Evolutionary conservation across 2,113 vertebrate species (phyloP).

Genomic region (Illadopsis cleaveri): DNA sequence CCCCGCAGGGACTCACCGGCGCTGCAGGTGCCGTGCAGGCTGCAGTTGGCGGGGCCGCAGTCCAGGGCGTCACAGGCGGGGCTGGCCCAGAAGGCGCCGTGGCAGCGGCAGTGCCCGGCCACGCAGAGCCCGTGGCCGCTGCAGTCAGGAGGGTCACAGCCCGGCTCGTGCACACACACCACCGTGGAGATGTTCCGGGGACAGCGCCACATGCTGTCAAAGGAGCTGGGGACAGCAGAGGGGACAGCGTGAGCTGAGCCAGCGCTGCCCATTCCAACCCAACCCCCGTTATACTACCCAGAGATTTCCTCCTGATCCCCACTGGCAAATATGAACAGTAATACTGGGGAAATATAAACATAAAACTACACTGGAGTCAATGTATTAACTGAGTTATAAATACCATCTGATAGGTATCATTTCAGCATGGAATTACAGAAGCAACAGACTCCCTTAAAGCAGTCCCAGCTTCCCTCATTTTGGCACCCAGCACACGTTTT

Average conservation of each 20-base stretch:
- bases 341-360: neutral
- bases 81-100: conserved; percentile 72
- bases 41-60: conserved; percentile 82
- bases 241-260: neutral
- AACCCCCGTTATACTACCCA: rapidly evolving
- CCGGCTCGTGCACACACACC: conserved; percentile 83
- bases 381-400: neutral
- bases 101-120: conserved; percentile 79
- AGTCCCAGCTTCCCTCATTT: neutral
- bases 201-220: conserved; percentile 85
- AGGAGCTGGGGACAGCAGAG: conserved; percentile 29
- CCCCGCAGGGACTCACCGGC: conserved; percentile 65
- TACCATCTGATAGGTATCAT: neutral
- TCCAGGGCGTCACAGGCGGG: conserved; percentile 70
- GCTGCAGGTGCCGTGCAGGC: conserved; percentile 77
- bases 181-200: conserved; percentile 84
- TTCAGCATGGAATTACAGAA: neutral
- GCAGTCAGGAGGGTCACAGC: conserved; percentile 82
- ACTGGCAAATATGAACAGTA: rapidly evolving
- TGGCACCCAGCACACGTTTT: neutral
- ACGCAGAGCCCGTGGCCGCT: conserved; percentile 79
- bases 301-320: neutral
- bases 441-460: neutral
- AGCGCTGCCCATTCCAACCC: rapidly evolving
- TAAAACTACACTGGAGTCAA: neutral